These are phyloP conservation scores for Raja brachyura DNA, from an alignment of 2,113 vertebrate genomes.

Conservation along the genomic window DNA sequence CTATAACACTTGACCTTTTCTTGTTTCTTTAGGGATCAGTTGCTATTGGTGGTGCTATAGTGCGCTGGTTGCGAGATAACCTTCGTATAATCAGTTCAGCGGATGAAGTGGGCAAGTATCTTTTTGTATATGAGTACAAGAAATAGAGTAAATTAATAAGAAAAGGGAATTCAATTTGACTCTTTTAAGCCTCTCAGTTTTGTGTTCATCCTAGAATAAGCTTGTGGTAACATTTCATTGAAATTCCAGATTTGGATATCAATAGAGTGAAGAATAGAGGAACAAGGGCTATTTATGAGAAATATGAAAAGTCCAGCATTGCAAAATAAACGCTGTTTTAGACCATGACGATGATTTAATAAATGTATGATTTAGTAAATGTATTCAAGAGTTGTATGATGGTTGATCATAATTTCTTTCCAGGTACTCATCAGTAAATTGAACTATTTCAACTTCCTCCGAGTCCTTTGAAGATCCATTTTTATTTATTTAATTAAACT, in stretches of 20 bases:
- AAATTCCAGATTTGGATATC: neutral
- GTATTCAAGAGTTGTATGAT: neutral
- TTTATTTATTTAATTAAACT: neutral
- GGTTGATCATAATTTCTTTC: neutral
- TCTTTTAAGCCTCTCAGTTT: neutral
- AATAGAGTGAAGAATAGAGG: neutral
- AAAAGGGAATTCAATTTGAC: neutral
- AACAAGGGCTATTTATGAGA: neutral
- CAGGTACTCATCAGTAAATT: neutral
- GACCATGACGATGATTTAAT: neutral
- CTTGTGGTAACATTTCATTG: neutral
- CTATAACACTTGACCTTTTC: neutral
- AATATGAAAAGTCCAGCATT: neutral
- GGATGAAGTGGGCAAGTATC: constrained; percentile 73
- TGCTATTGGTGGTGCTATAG: constrained; percentile 88
- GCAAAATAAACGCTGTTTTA: neutral
- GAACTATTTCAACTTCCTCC: neutral
- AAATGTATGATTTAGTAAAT: no score
- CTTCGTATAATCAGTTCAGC: constrained; percentile 77
- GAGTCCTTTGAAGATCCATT: neutral
- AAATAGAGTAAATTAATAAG: neutral
- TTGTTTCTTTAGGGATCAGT: constrained; percentile 76
- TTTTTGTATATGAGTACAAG: neutral
- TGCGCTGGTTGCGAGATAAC: constrained; percentile 92
- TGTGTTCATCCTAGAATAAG: neutral